Evolutionary conservation across 2,888 invertebrate species (phyloP).

Genomic region (Cryptus armator): DNA sequence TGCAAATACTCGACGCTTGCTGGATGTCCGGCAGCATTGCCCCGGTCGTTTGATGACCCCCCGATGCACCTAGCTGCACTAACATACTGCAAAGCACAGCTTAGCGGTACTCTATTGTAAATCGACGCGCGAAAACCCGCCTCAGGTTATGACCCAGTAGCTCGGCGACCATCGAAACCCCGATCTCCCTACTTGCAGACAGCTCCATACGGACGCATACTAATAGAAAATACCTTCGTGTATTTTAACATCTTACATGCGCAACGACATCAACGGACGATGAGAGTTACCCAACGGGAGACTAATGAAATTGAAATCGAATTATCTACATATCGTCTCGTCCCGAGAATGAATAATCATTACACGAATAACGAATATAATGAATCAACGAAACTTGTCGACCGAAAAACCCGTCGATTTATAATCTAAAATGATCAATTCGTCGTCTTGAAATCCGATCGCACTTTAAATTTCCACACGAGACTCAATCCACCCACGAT

Average conservation of each 20-base stretch:
- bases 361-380: background rate
- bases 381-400: background rate
- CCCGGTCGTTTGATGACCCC: constrained; percentile 42
- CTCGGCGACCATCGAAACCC: constrained; percentile 31
- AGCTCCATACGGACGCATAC: background rate
- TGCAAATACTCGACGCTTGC: background rate
- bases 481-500: background rate
- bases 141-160: constrained; percentile 47
- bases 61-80: constrained; percentile 13
- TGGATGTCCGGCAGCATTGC: constrained; percentile 3
- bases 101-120: background rate
- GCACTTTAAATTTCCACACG: background rate
- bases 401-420: background rate
- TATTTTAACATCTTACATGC: background rate
- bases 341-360: background rate
- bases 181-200: constrained; percentile 20
- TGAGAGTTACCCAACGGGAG: constrained; percentile 1
- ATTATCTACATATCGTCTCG: constrained; percentile 12
- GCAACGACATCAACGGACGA: constrained; percentile 11
- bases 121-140: constrained; percentile 14
- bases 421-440: background rate
- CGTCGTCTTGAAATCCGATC: background rate
- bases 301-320: constrained; percentile 18
- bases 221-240: background rate
- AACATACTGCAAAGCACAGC: background rate